These are phyloP conservation scores for Clamator glandarius DNA, from an alignment of 2,797 vertebrate genomes.

Conservation along the genomic window DNA sequence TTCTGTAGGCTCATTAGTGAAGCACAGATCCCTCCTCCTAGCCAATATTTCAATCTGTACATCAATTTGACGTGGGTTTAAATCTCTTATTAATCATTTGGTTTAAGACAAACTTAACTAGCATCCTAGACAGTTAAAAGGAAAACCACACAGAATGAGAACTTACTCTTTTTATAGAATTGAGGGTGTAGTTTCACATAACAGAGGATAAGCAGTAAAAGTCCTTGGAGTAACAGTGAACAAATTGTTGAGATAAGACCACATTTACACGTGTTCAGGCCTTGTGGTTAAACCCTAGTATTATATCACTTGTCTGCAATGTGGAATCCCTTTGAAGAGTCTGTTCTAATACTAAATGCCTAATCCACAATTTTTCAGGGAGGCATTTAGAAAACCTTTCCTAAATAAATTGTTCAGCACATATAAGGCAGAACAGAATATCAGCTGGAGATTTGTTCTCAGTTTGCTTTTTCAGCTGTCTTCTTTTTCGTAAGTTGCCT, in stretches of 20 bases:
- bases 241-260: background rate
- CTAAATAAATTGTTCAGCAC: background rate
- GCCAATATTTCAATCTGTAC: background rate
- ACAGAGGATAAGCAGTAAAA: background rate
- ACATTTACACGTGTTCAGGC: background rate
- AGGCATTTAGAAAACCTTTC: background rate
- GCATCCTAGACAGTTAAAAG: background rate
- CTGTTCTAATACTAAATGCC: background rate
- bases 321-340: background rate
- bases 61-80: background rate
- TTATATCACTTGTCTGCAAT: background rate
- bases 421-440: background rate
- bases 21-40: background rate
- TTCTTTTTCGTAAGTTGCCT: background rate
- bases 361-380: background rate
- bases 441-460: background rate
- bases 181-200: background rate
- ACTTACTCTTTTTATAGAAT: background rate
- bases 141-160: conserved; percentile 9
- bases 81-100: conserved; percentile 25
- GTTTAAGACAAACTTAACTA: background rate
- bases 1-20: conserved; percentile 31
- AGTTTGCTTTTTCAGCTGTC: background rate
- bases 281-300: background rate
- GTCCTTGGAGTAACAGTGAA: background rate